Percentiles rank a stretch among this genome's conserved stretches.
Conservation (phyloP, 2,113 vertebrate species). For the Passer montanus region DNA sequence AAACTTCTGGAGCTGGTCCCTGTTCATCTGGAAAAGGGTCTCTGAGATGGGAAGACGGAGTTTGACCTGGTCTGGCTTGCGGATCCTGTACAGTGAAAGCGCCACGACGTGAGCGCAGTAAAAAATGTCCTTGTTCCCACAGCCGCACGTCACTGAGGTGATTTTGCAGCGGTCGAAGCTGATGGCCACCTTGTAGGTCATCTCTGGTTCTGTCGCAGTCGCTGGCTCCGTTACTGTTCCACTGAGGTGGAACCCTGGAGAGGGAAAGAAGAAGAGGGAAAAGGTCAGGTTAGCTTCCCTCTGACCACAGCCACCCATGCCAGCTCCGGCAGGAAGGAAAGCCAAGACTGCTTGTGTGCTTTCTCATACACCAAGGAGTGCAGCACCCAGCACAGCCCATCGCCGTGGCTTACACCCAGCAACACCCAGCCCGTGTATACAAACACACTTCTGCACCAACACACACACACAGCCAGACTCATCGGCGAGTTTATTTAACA, state of each 20-base stretch:
- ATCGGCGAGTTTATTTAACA: slow-evolving; percentile 18
- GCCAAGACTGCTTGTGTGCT: not conserved
- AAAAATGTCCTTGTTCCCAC: slow-evolving; percentile 98
- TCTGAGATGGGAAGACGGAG: slow-evolving; percentile 98
- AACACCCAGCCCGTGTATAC: not conserved
- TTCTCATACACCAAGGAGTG: not conserved
- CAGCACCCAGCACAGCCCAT: not conserved
- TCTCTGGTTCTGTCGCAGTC: slow-evolving; percentile 87
- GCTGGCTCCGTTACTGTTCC: slow-evolving; percentile 93
- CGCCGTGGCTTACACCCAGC: not conserved
- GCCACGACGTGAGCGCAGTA: slow-evolving; percentile 98
- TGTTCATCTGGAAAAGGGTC: slow-evolving; percentile 99
- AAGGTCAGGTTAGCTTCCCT: not conserved
- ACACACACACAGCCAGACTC: not conserved
- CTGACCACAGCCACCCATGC: not conserved
- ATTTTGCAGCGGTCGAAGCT: slow-evolving; percentile 99
- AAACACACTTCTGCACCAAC: not conserved
- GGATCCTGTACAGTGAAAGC: slow-evolving; percentile 95
- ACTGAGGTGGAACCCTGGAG: slow-evolving; percentile 94
- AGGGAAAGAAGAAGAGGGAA: not conserved
- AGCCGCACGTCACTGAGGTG: slow-evolving; percentile 97
- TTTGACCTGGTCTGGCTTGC: slow-evolving; percentile 97
- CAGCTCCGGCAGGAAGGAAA: not conserved
- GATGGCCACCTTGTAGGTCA: slow-evolving; percentile 96
- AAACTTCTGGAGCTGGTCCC: slow-evolving; percentile 99